Evolutionary conservation across 2,113 vertebrate species (phyloP), one percentile per base, ranked within the genome.

Genomic region (Ammodytes dubius): DNA sequence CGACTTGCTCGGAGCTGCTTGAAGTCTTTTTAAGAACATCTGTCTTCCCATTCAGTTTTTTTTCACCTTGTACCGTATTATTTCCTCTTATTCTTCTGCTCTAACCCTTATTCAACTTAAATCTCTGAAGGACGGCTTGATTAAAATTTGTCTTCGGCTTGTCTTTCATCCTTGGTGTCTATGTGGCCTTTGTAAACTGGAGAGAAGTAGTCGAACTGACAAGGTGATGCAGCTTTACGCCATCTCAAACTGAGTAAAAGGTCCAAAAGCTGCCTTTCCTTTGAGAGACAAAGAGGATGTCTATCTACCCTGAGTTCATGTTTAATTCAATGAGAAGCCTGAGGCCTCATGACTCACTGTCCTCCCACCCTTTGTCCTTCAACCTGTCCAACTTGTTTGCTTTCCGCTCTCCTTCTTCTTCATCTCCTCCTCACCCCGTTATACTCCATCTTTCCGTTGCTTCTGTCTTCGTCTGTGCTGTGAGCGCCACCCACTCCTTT

Each of bases 401-500:
- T 7, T 27, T 63, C 45, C 4, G 0, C 47, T 52, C 14, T 13
- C 0, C 14, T 15, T 37, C 7, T 37, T 49, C 12, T 17, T 1
- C 84, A 77, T 87, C 77, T 60, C 54, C 53, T 56, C 37, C 19
- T 77, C 58, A 47, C 5, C 27, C 52, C 67, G 17, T 10, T 58
- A 43, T 52, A 57, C 74, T 84, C 35, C 42, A 39, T 79, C 15
- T 68, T 68, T 75, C 27, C 2, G 27, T 27, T 27, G 27, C 27
- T 27, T 1, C 27, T 27, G 27, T 27, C 27, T 27, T 27, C 27
- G 49, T 72, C 68, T 80, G 57, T 47, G 58, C 70, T 54, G 76
- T 58, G 65, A 84, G 83, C 79, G 61, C 82, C 86, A 84, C 86
- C 86, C 87, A 85, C 86, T 86, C 82, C 37, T 87, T 83, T 74